Percentiles rank a stretch among this genome's conserved stretches.
Conservation (phyloP, 2,113 vertebrate genomes). For the Rhynchopsitta pachyrhyncha region DNA sequence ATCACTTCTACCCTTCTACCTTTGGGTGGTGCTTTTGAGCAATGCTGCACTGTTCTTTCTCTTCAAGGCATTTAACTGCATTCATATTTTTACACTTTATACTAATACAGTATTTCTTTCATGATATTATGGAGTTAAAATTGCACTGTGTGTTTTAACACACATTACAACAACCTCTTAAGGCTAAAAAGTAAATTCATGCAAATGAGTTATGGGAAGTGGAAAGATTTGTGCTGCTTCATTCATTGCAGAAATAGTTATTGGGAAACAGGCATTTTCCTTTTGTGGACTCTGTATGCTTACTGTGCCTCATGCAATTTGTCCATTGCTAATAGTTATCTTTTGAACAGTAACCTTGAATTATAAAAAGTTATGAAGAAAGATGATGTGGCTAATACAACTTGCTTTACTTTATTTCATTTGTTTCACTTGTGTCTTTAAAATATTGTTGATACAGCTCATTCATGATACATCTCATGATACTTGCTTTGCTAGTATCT, state of each 20-base stretch:
- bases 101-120: constrained; percentile 76
- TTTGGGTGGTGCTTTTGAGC: constrained; percentile 87
- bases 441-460: not conserved
- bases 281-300: not conserved
- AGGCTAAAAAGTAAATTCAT: constrained; percentile 76
- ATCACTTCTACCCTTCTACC: constrained; percentile 71
- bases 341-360: not conserved
- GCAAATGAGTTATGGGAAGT: constrained; percentile 69
- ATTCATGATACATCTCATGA: not conserved
- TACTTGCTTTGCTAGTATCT: not conserved
- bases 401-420: not conserved
- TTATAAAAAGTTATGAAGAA: not conserved
- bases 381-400: not conserved
- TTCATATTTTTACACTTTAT: constrained; percentile 66
- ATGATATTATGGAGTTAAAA: constrained; percentile 77
- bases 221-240: constrained; percentile 32
- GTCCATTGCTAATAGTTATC: not conserved
- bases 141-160: constrained; percentile 77
- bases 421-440: not conserved
- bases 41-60: constrained; percentile 47
- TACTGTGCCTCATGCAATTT: not conserved
- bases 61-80: not conserved
- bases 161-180: constrained; percentile 74
- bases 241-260: not conserved
- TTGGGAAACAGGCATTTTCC: not conserved